Percentiles rank a stretch among this genome's conserved stretches.
These are phyloP conservation scores for Thunnus maccoyii DNA, from an alignment of 2,113 vertebrate species.

Conservation along the genomic window DNA sequence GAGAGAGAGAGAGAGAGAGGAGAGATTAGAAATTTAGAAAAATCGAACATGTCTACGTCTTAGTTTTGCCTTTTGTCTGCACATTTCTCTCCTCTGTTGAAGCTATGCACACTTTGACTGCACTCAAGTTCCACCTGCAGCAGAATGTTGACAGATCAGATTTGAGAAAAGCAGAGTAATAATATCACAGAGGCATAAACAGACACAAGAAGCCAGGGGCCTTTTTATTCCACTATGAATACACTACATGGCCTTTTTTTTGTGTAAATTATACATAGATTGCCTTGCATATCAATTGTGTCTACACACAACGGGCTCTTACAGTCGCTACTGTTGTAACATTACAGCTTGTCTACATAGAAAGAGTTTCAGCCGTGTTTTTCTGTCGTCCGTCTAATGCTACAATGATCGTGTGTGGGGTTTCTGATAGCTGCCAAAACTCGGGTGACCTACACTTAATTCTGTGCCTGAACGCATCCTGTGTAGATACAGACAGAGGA, in stretches of 20 bases:
- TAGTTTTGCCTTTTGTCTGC: constrained; percentile 55
- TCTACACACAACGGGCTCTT: constrained; percentile 58
- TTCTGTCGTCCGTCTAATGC: too few relatives aligned
- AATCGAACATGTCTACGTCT: constrained; percentile 44
- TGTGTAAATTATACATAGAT: constrained; percentile 52
- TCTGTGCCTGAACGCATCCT: constrained; percentile 1
- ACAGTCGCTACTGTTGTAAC: constrained; percentile 70
- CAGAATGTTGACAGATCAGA: constrained; percentile 28
- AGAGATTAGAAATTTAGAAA: constrained; percentile 14
- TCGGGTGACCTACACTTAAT: not conserved
- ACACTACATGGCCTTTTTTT: constrained; percentile 70
- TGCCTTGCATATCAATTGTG: constrained; percentile 60
- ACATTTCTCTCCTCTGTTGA: constrained; percentile 59
- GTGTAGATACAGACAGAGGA: too few relatives aligned
- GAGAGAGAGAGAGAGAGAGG: constrained; percentile 21
- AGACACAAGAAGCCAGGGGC: constrained; percentile 28
- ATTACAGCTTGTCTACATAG: not conserved
- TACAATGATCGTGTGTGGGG: too few relatives aligned
- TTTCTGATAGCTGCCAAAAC: too few relatives aligned
- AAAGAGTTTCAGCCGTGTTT: too few relatives aligned
- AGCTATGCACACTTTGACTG: constrained; percentile 74
- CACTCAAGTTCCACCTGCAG: constrained; percentile 57
- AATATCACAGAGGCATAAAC: constrained; percentile 2
- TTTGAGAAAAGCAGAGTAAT: constrained; percentile 23
- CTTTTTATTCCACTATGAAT: constrained; percentile 52